phyloP scores from a whole-genome alignment of 2,888 invertebrate species.

The Tiliacea citrago region DNA sequence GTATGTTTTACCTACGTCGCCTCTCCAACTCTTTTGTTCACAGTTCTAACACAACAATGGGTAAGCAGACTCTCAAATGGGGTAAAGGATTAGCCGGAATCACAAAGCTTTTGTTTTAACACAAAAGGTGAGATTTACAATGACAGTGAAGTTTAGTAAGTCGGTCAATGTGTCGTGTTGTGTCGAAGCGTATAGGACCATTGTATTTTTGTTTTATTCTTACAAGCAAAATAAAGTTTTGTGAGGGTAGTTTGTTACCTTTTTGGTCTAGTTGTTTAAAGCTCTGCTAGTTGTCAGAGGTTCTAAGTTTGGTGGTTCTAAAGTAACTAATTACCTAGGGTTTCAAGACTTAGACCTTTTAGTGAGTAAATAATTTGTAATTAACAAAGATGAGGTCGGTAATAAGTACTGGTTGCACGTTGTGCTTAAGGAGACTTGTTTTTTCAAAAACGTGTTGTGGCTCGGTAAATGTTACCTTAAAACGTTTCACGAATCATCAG shows the following conservation, averaged over 20 bases:
- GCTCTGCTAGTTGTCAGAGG: neutral
- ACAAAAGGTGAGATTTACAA: constrained; percentile 66
- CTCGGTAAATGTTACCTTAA: too few species aligned
- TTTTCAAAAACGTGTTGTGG: too few species aligned
- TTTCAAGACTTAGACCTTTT: neutral
- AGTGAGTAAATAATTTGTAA: too few species aligned
- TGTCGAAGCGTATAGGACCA: constrained; percentile 23
- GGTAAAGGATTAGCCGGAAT: constrained; percentile 65
- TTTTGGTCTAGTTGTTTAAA: constrained; percentile 7
- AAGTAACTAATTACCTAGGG: neutral
- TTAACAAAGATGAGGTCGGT: neutral
- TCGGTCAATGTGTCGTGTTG: constrained; percentile 60
- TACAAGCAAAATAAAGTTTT: constrained; percentile 23
- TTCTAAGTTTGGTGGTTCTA: neutral
- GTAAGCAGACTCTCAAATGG: constrained; percentile 58
- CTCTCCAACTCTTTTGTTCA: constrained; percentile 56
- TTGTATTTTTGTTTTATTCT: constrained; percentile 51
- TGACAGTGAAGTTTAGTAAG: constrained; percentile 62
- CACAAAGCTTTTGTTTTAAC: constrained; percentile 58
- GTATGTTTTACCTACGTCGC: constrained; percentile 28
- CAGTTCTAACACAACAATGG: constrained; percentile 55
- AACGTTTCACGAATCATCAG: neutral
- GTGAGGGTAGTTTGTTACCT: neutral
- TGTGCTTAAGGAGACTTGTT: neutral
- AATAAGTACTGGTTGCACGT: too few species aligned